Percentiles rank a stretch among this genome's conserved stretches.
phyloP scores from a whole-genome alignment of 2,113 vertebrate species.

The Geococcyx californianus region DNA sequence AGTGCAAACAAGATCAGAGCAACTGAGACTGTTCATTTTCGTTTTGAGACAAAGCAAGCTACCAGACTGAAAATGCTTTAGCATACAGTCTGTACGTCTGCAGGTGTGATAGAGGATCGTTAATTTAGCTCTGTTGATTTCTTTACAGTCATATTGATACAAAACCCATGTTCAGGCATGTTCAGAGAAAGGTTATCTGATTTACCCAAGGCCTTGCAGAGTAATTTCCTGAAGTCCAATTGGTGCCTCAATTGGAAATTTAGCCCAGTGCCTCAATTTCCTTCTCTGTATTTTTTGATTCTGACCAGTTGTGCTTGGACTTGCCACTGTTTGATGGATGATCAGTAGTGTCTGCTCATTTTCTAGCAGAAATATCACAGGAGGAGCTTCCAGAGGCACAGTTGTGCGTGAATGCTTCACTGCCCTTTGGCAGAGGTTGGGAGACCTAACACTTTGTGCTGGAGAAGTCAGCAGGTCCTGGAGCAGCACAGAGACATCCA shows the following conservation, averaged over 20 bases:
- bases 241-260: background rate
- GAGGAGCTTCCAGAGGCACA: background rate
- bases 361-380: background rate
- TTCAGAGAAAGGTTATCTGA: slow-evolving; percentile 60
- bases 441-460: background rate
- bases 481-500: background rate
- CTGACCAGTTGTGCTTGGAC: background rate
- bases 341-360: background rate
- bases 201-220: slow-evolving; percentile 43
- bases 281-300: background rate
- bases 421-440: fast-evolving
- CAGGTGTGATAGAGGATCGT: slow-evolving; percentile 38
- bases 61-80: background rate
- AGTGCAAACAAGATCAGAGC: background rate
- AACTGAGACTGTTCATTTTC: background rate
- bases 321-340: background rate
- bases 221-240: slow-evolving; percentile 50
- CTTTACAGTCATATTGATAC: slow-evolving; percentile 42
- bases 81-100: background rate
- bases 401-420: background rate
- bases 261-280: background rate
- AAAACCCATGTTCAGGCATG: slow-evolving; percentile 2
- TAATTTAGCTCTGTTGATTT: slow-evolving; percentile 46
- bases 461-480: background rate
- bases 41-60: background rate